These are phyloP conservation scores for Mactromeris polynyma DNA, from an alignment of 2,888 invertebrate genomes.

Conservation along the genomic window DNA sequence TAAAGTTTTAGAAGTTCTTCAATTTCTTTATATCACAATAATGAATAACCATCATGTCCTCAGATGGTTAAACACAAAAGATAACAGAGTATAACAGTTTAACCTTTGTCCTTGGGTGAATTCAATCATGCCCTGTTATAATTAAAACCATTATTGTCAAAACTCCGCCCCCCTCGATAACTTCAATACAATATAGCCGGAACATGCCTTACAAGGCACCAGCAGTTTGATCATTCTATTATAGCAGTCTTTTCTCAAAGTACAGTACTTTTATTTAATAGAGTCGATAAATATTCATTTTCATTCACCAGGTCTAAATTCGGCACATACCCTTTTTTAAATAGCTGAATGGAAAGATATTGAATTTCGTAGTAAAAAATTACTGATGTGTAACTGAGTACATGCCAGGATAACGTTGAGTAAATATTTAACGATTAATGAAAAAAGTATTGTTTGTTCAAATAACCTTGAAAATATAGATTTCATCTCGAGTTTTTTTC, in stretches of 20 bases:
- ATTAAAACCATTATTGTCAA: not conserved
- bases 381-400: not conserved
- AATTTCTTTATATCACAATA: not conserved
- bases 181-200: not conserved
- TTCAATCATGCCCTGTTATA: not conserved
- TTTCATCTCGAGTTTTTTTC: not conserved
- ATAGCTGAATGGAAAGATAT: not conserved
- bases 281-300: not conserved
- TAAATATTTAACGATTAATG: slow-evolving; percentile 14
- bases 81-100: not conserved
- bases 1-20: not conserved
- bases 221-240: not conserved
- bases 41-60: not conserved
- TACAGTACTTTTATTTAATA: not conserved
- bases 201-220: not conserved
- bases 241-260: not conserved
- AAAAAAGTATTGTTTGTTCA: not conserved
- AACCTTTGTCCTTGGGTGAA: not conserved
- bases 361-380: not conserved
- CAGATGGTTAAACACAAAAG: not conserved
- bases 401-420: not conserved
- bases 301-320: not conserved
- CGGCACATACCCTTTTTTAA: slow-evolving; percentile 1
- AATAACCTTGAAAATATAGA: not conserved
- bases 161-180: not conserved